Conservation (phyloP, 1,140 invertebrate species). For the Chymomyza costata region DNA sequence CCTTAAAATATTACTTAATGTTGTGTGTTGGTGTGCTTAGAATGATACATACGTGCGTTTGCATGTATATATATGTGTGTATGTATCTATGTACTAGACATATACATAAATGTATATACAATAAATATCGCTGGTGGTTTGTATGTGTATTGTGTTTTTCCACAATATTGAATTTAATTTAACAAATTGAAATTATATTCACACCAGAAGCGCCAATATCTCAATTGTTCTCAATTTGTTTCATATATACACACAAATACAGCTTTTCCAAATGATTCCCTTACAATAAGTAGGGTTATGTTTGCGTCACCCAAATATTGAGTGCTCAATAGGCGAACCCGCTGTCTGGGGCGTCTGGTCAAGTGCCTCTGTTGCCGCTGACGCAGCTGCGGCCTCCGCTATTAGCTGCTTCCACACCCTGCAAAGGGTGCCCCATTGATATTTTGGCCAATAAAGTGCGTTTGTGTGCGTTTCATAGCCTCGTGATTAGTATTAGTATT, state of each 20-base stretch:
- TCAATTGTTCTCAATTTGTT: slow-evolving; percentile 66
- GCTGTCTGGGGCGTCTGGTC: background rate
- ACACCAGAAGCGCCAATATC: slow-evolving; percentile 36
- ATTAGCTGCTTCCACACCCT: no score
- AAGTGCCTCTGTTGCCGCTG: no score
- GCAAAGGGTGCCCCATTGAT: no score
- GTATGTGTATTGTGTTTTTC: slow-evolving; percentile 33
- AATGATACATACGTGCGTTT: slow-evolving; percentile 67
- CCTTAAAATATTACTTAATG: slow-evolving; percentile 69
- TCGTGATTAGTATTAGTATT: no score
- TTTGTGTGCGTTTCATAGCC: no score
- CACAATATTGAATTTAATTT: slow-evolving; percentile 57
- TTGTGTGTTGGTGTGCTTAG: slow-evolving; percentile 54
- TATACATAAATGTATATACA: background rate
- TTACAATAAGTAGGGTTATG: slow-evolving; percentile 57
- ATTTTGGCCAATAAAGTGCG: no score
- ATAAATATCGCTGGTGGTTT: slow-evolving; percentile 6
- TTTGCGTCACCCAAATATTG: slow-evolving; percentile 68
- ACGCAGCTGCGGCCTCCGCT: no score
- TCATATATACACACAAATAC: slow-evolving; percentile 3
- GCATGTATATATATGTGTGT: slow-evolving; percentile 58
- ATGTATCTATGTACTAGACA: slow-evolving; percentile 16
- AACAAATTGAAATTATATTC: slow-evolving; percentile 47
- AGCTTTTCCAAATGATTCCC: slow-evolving; percentile 7
- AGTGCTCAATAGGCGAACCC: slow-evolving; percentile 31